Evolutionary conservation across 2,888 invertebrate species (phyloP).

Genomic region (Nematopogon swammerdamellus): DNA sequence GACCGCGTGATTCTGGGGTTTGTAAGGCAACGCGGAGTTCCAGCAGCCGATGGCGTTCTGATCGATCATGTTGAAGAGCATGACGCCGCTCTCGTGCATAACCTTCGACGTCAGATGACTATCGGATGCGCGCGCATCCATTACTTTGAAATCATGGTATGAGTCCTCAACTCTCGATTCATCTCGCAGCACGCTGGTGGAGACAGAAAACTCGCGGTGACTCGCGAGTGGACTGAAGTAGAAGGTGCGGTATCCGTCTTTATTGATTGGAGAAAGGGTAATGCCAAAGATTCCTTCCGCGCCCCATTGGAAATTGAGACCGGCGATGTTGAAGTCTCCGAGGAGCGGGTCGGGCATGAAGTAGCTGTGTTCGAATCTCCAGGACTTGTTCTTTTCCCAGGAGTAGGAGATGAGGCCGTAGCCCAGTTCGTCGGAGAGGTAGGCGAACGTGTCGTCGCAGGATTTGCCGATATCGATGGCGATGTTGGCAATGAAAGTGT

Average conservation of each 20-base stretch:
- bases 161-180: conserved; percentile 64
- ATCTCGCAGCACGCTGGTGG: conserved; percentile 69
- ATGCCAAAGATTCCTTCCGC: conserved; percentile 81
- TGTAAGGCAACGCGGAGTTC: conserved; percentile 65
- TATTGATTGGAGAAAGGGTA: conserved; percentile 63
- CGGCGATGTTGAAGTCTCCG: conserved; percentile 75
- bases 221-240: conserved; percentile 80
- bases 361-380: conserved; percentile 75
- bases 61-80: conserved; percentile 75
- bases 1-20: conserved; percentile 63
- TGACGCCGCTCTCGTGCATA: conserved; percentile 71
- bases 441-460: conserved; percentile 76
- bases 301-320: conserved; percentile 82
- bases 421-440: conserved; percentile 79
- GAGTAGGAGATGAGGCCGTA: conserved; percentile 80
- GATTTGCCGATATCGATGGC: conserved; percentile 73
- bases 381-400: conserved; percentile 71
- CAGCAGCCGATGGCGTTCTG: conserved; percentile 83
- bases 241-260: conserved; percentile 67
- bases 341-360: conserved; percentile 79
- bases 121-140: conserved; percentile 64
- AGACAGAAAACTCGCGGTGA: conserved; percentile 74
- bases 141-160: conserved; percentile 66
- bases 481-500: conserved; percentile 83
- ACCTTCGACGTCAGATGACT: conserved; percentile 71